Evolutionary conservation across 2,888 invertebrate species (phyloP).

Genomic region (Drosophila koepferae): DNA sequence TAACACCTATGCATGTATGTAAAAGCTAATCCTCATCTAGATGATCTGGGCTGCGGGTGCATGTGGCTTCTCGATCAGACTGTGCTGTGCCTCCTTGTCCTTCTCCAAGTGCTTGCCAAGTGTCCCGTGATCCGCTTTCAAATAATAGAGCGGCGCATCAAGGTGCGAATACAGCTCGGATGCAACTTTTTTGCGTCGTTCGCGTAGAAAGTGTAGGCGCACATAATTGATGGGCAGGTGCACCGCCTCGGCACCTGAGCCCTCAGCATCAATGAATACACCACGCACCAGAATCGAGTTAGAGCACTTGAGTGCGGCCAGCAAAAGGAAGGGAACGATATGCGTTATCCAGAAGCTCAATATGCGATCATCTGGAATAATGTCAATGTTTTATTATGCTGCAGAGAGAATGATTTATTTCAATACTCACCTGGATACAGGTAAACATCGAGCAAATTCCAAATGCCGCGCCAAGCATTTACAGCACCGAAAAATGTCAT

Average conservation of each 20-base stretch:
- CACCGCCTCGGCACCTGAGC: conserved; percentile 92
- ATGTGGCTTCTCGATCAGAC: conserved; percentile 74
- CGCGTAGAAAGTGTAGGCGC: conserved; percentile 90
- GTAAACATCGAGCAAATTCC: conserved; percentile 92
- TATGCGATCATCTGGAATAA: conserved; percentile 88
- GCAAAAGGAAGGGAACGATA: conserved; percentile 89
- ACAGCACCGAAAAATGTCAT: conserved; percentile 92
- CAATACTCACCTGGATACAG: conserved; percentile 89
- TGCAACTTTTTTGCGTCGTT: conserved; percentile 87
- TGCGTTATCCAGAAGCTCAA: conserved; percentile 94
- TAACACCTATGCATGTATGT: conserved; percentile 51
- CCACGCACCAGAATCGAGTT: conserved; percentile 95
- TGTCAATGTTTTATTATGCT: too few species aligned
- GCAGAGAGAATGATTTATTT: not conserved
- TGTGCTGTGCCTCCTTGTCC: conserved; percentile 77
- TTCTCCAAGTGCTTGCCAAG: conserved; percentile 56
- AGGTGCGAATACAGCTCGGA: conserved; percentile 25
- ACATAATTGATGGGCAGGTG: conserved; percentile 94
- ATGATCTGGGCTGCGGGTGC: conserved; percentile 67
- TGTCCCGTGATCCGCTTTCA: conserved; percentile 59
- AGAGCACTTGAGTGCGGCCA: conserved; percentile 93
- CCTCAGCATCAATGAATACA: conserved; percentile 94
- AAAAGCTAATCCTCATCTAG: conserved; percentile 38
- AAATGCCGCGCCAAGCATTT: conserved; percentile 95
- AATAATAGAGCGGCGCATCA: conserved; percentile 61